Base-by-base conservation (phyloP, 2,888 invertebrate species). In the Caenorhabditis auriculariae region DNA sequence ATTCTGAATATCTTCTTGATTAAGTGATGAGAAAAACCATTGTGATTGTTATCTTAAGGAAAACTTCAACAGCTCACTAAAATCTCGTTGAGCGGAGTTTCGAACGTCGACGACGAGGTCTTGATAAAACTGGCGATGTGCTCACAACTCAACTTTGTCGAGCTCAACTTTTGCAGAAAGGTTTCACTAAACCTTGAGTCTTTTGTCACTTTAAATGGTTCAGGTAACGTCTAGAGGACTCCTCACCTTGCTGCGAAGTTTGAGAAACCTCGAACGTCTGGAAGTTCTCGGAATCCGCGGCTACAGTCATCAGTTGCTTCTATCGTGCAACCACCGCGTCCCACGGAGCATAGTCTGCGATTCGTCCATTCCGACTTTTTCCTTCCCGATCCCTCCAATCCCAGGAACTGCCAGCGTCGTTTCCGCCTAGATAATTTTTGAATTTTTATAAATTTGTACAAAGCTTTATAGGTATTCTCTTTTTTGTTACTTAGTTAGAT, bases 201-300 rank as follows among this genome's bases (percentile, higher is more conserved):
- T 29, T 28, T 28, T 27, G n/a, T 27, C 23, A 7, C 12, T 9
- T 28, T 45, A 7, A 3, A 26, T 19, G 9, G 12, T 15, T 26
- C 4, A 9, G 7, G n/a, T 5, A 24, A 24, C 23, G 6, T 26
- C 26, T 4, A 21, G 23, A 12, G 60, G 60, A 4, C 47, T 61
- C 2, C 47, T 44, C n/a, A 53, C 39, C 26, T 32, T 61, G 19
- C 53, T 61, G 3, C 50, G 56, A 0, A 50, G 53, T 24, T 37
- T 61, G n/a, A 49, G 28, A 1, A 24, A 26, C 5, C 46, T 61
- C 5, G 21, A 50, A 3, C 61, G 57, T 42, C 47, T 61, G 0
- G 61, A 61, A 57, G 61, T 61, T 7, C 57, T 61, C 23, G 61
- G 61, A 38, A 61, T 61, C 21, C 50, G 53, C 37, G 56, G 45